These are phyloP conservation scores for Halcyon malimbica DNA, from an alignment of 2,113 vertebrate species.

Conservation along the genomic window DNA sequence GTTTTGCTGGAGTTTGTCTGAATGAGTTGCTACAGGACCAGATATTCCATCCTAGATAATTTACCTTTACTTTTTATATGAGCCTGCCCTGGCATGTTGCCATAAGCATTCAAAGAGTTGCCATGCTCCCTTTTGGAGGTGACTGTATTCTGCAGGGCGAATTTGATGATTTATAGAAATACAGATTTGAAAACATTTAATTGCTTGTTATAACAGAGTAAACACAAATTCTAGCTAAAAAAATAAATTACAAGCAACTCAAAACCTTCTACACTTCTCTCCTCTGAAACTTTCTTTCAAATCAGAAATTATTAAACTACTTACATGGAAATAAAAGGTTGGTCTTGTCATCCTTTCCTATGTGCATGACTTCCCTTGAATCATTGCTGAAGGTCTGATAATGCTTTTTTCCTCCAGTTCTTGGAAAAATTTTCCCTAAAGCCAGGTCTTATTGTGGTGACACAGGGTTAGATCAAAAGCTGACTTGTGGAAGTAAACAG, in stretches of 20 bases:
- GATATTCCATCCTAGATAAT: not conserved
- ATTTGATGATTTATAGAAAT: not conserved
- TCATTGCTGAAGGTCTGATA: not conserved
- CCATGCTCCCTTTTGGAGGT: not conserved
- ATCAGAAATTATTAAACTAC: not conserved
- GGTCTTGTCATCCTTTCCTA: not conserved
- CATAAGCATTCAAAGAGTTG: not conserved
- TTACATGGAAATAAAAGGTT: not conserved
- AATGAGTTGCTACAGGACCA: constrained; percentile 25
- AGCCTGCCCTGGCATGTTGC: not conserved
- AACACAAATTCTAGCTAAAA: not conserved
- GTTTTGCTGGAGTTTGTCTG: not conserved
- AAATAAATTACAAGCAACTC: not conserved
- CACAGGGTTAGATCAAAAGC: not conserved
- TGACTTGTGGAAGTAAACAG: not conserved
- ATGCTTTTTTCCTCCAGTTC: not conserved
- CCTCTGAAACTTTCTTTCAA: not conserved
- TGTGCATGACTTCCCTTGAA: not conserved
- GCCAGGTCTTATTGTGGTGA: not conserved
- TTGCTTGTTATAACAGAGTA: not conserved
- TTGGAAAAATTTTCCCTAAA: not conserved
- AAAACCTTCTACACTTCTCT: not conserved
- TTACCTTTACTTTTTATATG: not conserved
- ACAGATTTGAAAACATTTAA: not conserved
- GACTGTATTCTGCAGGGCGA: not conserved